phyloP scores from a whole-genome alignment of 2,888 invertebrate species.

The Tenthredo distinguenda region DNA sequence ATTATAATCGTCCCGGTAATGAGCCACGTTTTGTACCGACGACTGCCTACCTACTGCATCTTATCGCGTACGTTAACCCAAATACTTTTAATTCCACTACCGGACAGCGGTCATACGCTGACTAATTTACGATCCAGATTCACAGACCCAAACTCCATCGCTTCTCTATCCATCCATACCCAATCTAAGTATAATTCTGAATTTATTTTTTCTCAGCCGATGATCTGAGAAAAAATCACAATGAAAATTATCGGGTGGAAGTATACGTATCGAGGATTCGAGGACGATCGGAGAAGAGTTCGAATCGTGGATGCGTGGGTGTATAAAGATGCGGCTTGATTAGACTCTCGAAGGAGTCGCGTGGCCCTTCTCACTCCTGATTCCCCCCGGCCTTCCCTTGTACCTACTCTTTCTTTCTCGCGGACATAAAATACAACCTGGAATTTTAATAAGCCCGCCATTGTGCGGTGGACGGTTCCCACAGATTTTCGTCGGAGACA shows the following conservation, averaged over 20 bases:
- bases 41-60: background rate
- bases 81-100: constrained; percentile 47
- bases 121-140: background rate
- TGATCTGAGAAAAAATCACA: background rate
- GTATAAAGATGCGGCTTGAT: constrained; percentile 69
- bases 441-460: constrained; percentile 74
- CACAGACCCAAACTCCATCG: constrained; percentile 52
- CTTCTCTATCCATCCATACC: background rate
- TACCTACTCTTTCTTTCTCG: constrained; percentile 61
- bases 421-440: constrained; percentile 72
- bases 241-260: background rate
- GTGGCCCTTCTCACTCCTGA: constrained; percentile 62
- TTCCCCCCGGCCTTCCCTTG: constrained; percentile 53
- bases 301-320: constrained; percentile 66
- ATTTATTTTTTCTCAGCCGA: background rate
- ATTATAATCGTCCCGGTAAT: constrained; percentile 42
- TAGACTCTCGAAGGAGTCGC: constrained; percentile 68
- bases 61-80: constrained; percentile 50
- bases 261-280: background rate
- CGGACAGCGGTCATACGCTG: constrained; percentile 27
- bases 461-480: constrained; percentile 70
- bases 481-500: constrained; percentile 67
- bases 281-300: constrained; percentile 30
- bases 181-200: background rate
- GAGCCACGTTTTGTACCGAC: constrained; percentile 43